phyloP scores from a whole-genome alignment of 2,888 invertebrate species.

The Cybosia mesomella region DNA sequence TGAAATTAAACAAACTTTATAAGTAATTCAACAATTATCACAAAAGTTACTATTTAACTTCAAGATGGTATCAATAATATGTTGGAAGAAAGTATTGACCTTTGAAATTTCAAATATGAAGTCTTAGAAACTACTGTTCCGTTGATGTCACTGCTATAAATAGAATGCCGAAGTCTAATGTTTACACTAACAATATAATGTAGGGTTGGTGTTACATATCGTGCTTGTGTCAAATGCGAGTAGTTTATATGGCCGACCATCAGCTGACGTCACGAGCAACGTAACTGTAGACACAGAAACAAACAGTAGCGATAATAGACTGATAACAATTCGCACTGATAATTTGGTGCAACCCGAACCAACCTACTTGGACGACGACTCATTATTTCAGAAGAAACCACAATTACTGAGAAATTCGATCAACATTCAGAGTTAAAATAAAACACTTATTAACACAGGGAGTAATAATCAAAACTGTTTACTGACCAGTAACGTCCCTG shows the following conservation, averaged over 20 bases:
- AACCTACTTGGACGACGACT: conserved; percentile 21
- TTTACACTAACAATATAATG: conserved; percentile 77
- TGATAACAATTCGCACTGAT: conserved; percentile 80
- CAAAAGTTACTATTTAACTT: conserved; percentile 13
- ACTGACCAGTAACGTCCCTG: conserved; percentile 18
- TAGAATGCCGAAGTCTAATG: conserved; percentile 71
- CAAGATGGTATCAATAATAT: conserved; percentile 24
- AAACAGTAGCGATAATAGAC: conserved; percentile 79
- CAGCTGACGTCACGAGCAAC: conserved; percentile 71
- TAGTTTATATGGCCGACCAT: conserved; percentile 51
- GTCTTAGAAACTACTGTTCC: conserved; percentile 67
- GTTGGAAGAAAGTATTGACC: conserved; percentile 57
- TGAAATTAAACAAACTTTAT: not conserved
- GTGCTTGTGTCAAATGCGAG: conserved; percentile 47
- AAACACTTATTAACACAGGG: conserved; percentile 14
- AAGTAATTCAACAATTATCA: not conserved
- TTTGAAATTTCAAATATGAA: conserved; percentile 67
- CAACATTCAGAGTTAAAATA: conserved; percentile 9
- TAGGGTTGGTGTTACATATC: conserved; percentile 63
- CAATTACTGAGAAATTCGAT: not conserved
- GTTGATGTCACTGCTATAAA: conserved; percentile 79
- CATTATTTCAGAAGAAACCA: conserved; percentile 25
- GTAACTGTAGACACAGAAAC: conserved; percentile 78
- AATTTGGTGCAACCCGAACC: conserved; percentile 68
- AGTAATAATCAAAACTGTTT: conserved; percentile 2